These are phyloP conservation scores for Barbus barbus DNA, from an alignment of 2,113 vertebrate species.

Conservation along the genomic window DNA sequence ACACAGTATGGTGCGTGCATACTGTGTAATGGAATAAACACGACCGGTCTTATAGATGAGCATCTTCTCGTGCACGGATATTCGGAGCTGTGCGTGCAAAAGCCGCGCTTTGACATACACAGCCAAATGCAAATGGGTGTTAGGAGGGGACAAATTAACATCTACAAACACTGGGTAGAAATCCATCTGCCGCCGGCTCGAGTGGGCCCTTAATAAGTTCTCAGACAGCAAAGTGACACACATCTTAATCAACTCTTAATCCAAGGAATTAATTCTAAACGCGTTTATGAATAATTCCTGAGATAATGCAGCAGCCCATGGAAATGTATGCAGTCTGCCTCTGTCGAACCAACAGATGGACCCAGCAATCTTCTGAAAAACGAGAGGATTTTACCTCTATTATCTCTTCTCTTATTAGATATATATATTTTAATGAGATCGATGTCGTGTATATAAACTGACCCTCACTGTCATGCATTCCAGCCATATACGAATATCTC, in stretches of 20 bases:
- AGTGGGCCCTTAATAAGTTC: constrained; percentile 92
- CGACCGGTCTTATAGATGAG: constrained; percentile 35
- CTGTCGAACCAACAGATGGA: constrained; percentile 73
- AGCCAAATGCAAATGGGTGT: constrained; percentile 89
- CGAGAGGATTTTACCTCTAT: constrained; percentile 62
- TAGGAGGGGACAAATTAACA: constrained; percentile 90
- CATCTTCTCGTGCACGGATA: constrained; percentile 66
- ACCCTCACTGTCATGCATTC: constrained; percentile 8
- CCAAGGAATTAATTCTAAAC: constrained; percentile 90
- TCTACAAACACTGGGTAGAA: constrained; percentile 90
- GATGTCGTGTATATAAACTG: constrained; percentile 58
- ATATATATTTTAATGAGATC: constrained; percentile 66
- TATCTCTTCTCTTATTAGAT: constrained; percentile 59
- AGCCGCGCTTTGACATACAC: constrained; percentile 78
- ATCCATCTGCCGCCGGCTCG: constrained; percentile 89
- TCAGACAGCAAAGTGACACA: constrained; percentile 95
- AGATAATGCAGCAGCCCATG: constrained; percentile 74
- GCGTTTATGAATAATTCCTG: constrained; percentile 91
- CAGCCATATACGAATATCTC: background rate
- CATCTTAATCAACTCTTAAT: constrained; percentile 98
- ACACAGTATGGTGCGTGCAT: no score
- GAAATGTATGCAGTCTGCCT: constrained; percentile 76
- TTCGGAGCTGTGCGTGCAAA: constrained; percentile 65
- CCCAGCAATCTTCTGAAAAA: constrained; percentile 64
- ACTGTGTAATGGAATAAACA: constrained; percentile 42